Evolutionary conservation across 2,113 vertebrate species (phyloP), one percentile per base, ranked within the genome.

Genomic region (Chlamydotis undulata): DNA sequence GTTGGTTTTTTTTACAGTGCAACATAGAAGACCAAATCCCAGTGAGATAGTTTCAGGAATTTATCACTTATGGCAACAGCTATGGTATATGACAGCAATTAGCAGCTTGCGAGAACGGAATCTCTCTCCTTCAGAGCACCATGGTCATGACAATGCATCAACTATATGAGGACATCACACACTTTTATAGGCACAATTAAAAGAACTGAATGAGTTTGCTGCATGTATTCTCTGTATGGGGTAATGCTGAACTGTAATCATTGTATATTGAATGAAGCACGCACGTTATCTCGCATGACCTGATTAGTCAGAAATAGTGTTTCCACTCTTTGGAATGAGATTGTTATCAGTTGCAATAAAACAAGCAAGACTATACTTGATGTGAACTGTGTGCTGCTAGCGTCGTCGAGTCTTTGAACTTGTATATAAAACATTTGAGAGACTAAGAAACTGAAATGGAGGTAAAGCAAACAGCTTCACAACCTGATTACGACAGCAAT

Each of bases 101-200:
- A 94, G 57, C 49, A 68, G 61, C 35, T 70, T 78, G 77, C 50
- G 68, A 94, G 80, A 94, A 81, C 45, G 91, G 89, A 78, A 67
- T 82, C 35, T 70, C 55, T 70, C 76, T 75, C 74, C 89, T 96
- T 92, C 83, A 68, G 64, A 93, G 57, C 67, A 39, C 65, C 53
- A 7, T 70, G 93, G 89, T 60, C 77, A 37, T 21, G 69, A 78
- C 87, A 91, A 92, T 96, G 91, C 61, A 89, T 97, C 96, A 97
- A 68, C 65, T 96, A 73, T 94, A 96, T 53, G 91, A 87, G 65
- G 74, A 75, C 3, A 59, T 96, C 79, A 84, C 65, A 91, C 74
- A 87, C 64, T 96, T 95, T 95, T 84, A 96, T 84, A 57, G 94
- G 77, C 49, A 89, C 73, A 84, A 96, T 95, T 96, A 91, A 78